A percentile compares a stretch with the other conserved stretches of the same genome.
Evolutionary conservation across 1,140 invertebrate species (phyloP).

Genomic region (Theocolax elegans): DNA sequence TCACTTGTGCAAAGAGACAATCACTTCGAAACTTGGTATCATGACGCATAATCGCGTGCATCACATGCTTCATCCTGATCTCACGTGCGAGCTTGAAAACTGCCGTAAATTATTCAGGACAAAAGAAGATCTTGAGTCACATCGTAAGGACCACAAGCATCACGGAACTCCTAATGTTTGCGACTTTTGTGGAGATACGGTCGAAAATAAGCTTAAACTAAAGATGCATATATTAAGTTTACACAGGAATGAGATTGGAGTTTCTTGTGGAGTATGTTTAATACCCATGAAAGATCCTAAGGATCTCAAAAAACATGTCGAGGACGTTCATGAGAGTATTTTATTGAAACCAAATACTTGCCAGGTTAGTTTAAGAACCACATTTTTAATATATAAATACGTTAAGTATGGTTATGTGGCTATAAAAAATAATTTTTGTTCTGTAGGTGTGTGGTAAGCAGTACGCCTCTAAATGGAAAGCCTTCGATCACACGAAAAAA

Average conservation of each 20-base stretch:
- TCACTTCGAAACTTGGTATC: conserved; percentile 70
- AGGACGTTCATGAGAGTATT: conserved; percentile 66
- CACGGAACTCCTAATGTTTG: conserved; percentile 68
- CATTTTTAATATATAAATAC: no score
- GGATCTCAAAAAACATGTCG: conserved; percentile 70
- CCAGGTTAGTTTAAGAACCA: no score
- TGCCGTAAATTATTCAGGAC: conserved; percentile 71
- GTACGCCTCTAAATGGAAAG: conserved; percentile 72
- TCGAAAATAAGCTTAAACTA: conserved; percentile 71
- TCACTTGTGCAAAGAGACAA: conserved; percentile 70
- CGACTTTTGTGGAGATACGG: conserved; percentile 72
- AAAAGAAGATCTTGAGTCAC: conserved; percentile 68
- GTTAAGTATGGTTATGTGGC: background rate
- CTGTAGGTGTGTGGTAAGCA: conserved; percentile 71
- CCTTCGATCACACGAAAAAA: conserved; percentile 73
- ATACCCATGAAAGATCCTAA: conserved; percentile 70
- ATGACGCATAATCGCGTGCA: conserved; percentile 71
- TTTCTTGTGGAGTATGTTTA: conserved; percentile 72
- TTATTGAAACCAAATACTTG: conserved; percentile 70
- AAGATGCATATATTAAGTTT: conserved; percentile 72
- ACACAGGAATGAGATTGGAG: conserved; percentile 70
- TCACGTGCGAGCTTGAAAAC: conserved; percentile 62
- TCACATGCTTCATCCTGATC: conserved; percentile 70
- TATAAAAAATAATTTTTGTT: background rate
- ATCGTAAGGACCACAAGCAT: conserved; percentile 69